Base-by-base conservation (phyloP, 1,140 invertebrate species). In the Aricia agestis region DNA sequence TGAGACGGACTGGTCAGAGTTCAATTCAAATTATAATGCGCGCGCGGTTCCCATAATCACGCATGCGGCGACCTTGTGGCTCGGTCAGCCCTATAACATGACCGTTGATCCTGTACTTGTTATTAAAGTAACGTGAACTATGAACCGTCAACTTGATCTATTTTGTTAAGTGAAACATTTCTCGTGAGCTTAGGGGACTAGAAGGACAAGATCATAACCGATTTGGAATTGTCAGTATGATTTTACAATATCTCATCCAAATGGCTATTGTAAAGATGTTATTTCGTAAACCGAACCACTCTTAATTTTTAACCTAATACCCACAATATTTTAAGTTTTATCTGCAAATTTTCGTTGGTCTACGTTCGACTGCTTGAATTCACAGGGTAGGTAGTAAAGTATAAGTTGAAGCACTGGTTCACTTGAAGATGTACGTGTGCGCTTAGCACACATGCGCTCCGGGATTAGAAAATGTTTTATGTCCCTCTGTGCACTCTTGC, bases 351-450 rank as follows among this genome's bases (percentile, higher is more conserved):
- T 72, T 1, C 7, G 69, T 45, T 79, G 72, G 81, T 76, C 87
- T 82, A 67, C 58, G 73, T 36, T 69, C 74, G 78, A 86, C 83
- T 89, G 86, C 84, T 88, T 87, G 85, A 85, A 85, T 86, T 86
- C 83, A 82, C 78, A 80, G 80, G 74, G 76, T 77, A 63, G 77
- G 82, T 81, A 79, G 80, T 79, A 78, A 59, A 69, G 68, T 69
- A 69, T 41, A 59, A 69, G 81, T 83, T 81, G 87, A 87, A 85
- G 87, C 83, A 63, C 17, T 63, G 80, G 78, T 78, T 82, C 87
- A 86, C 85, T 89, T 89, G 84, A 85, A 81, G 77, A 66, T 72
- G 67, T 70, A 71, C 80, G 82, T 82, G 82, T 78, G 78, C 31
- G 76, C 69, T 57, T 15, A 69, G 70, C 75, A 78, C 78, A 79